A percentile compares a stretch with the other conserved stretches of the same genome.
Conservation (phyloP, 92 coral and sea anemone genomes). For the Bergia puertoricense region DNA sequence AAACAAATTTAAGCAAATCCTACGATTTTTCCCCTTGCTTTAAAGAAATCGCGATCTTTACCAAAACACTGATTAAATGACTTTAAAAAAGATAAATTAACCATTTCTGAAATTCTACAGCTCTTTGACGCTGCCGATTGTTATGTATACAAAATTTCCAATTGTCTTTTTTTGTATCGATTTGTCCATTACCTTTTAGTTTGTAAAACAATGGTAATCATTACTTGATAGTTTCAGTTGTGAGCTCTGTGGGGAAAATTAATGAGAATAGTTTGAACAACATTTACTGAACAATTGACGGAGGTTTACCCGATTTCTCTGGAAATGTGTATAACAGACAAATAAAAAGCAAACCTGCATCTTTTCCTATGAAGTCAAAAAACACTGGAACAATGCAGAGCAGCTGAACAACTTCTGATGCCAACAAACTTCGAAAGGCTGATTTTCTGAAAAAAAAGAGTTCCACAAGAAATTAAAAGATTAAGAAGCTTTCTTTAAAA, state of each 20-base stretch:
- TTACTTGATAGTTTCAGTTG: too few relatives aligned
- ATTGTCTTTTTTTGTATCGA: too few relatives aligned
- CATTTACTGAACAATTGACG: neutral
- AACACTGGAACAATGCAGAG: conserved; percentile 91
- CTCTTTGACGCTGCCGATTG: neutral
- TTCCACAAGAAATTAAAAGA: neutral
- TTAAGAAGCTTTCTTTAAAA: too few relatives aligned
- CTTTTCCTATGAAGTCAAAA: conserved; percentile 79
- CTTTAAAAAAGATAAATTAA: too few relatives aligned
- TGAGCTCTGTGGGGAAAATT: too few relatives aligned
- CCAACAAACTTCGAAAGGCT: conserved; percentile 78
- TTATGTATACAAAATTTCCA: too few relatives aligned
- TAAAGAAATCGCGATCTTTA: too few relatives aligned
- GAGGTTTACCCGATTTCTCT: neutral
- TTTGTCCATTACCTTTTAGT: too few relatives aligned
- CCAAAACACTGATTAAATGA: too few relatives aligned
- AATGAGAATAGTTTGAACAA: neutral
- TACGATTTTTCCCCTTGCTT: too few relatives aligned
- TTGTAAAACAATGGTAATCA: too few relatives aligned
- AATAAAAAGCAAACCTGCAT: conserved; percentile 69
- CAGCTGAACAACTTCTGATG: conserved; percentile 90
- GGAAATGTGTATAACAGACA: neutral
- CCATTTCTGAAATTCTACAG: neutral
- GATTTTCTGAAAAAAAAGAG: conserved; percentile 60
- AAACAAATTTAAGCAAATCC: too few relatives aligned